A percentile compares a stretch with the other conserved stretches of the same genome.
Conservation (phyloP, 2,888 invertebrate species). For the Epinotia ramella region DNA sequence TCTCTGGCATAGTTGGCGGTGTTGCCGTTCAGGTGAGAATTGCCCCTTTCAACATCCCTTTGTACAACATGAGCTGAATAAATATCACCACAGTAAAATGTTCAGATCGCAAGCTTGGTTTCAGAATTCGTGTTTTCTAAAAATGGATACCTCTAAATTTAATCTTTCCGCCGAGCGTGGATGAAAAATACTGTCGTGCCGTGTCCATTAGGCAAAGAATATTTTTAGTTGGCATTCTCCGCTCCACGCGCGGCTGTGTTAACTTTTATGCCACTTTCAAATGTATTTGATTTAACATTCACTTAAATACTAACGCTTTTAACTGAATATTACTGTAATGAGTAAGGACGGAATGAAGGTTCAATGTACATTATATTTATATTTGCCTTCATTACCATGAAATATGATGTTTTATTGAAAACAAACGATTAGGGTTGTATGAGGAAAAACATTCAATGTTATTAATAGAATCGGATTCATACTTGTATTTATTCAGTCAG, state of each 20-base stretch:
- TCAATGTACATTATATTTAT: background rate
- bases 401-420: background rate
- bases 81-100: conserved; percentile 50
- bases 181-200: conserved; percentile 75
- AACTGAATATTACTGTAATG: background rate
- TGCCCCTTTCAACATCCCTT: conserved; percentile 17
- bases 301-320: conserved; percentile 1
- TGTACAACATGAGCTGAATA: conserved; percentile 42
- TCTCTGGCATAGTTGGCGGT: conserved; percentile 18
- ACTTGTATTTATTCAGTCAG: conserved; percentile 4
- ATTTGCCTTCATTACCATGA: background rate
- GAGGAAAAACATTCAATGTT: conserved; percentile 6
- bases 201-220: conserved; percentile 76
- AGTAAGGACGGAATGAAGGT: background rate
- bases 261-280: conserved; percentile 61
- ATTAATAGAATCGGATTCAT: conserved; percentile 19
- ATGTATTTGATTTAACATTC: conserved; percentile 52
- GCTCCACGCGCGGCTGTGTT: conserved; percentile 51
- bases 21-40: conserved; percentile 24
- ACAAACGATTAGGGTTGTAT: background rate
- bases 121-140: conserved; percentile 67
- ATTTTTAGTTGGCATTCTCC: conserved; percentile 70
- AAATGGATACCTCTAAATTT: conserved; percentile 75
- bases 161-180: conserved; percentile 69
- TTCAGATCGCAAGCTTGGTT: conserved; percentile 52